A percentile compares a stretch with the other conserved stretches of the same genome.
Conservation (phyloP, 2,797 vertebrate genomes). For the Toxotes lorentzi region DNA sequence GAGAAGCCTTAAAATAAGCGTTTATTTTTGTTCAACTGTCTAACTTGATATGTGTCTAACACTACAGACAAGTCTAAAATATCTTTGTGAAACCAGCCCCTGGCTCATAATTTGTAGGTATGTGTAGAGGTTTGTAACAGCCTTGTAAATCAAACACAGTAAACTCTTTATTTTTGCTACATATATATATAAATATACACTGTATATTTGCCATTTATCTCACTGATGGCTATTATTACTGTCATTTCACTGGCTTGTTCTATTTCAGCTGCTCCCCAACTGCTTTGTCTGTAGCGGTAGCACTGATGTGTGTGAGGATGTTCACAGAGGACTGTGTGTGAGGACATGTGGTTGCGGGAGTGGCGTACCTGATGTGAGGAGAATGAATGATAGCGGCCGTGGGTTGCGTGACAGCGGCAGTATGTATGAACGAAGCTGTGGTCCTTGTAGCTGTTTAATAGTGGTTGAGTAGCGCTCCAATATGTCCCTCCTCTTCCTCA, state of each 20-base stretch:
- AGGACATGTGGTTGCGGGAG: slow-evolving; percentile 62
- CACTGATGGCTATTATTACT: slow-evolving; percentile 62
- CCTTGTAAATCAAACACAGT: not conserved
- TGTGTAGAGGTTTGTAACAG: not conserved
- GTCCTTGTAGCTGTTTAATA: slow-evolving; percentile 82
- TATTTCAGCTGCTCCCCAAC: slow-evolving; percentile 82
- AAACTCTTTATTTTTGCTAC: not conserved
- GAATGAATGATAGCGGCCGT: slow-evolving; percentile 58
- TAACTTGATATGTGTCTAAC: not conserved
- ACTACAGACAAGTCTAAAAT: not conserved
- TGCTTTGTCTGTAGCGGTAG: slow-evolving; percentile 80
- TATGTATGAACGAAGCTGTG: slow-evolving; percentile 77
- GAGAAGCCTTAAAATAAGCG: not conserved
- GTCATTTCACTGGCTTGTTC: slow-evolving; percentile 77
- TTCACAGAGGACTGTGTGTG: slow-evolving; percentile 61
- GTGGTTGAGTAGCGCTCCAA: slow-evolving; percentile 83
- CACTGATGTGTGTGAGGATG: slow-evolving; percentile 63
- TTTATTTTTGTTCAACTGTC: not conserved
- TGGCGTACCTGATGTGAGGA: slow-evolving; percentile 37
- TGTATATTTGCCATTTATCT: slow-evolving; percentile 32
- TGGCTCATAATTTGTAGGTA: not conserved
- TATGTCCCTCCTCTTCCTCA: slow-evolving; percentile 80
- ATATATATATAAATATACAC: not conserved
- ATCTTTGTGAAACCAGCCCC: slow-evolving; percentile 10
- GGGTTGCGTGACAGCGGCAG: slow-evolving; percentile 64